These are phyloP conservation scores for Pyrocephalus nanus DNA, from an alignment of 2,797 vertebrate species.

Conservation along the genomic window DNA sequence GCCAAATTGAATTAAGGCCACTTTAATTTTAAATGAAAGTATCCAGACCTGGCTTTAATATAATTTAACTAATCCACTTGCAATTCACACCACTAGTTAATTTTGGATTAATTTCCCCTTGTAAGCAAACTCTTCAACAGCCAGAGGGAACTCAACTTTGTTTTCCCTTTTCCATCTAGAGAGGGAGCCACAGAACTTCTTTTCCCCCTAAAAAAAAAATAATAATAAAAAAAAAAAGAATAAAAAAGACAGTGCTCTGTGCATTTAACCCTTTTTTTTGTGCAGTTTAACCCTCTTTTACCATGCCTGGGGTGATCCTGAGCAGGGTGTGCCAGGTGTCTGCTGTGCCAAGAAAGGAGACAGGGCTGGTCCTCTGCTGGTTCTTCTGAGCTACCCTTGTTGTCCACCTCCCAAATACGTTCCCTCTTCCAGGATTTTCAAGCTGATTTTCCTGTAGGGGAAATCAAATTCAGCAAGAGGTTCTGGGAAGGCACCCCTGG, in stretches of 20 bases:
- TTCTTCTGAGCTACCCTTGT: neutral
- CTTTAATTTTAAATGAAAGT: slow-evolving; percentile 62
- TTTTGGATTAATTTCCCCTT: slow-evolving; percentile 48
- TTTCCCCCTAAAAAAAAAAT: neutral
- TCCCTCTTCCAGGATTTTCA: neutral
- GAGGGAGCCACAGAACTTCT: neutral
- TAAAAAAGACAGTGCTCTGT: neutral
- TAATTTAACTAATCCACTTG: slow-evolving; percentile 63
- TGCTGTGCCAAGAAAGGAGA: neutral
- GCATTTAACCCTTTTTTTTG: neutral
- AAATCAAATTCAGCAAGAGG: neutral
- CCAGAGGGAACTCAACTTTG: neutral
- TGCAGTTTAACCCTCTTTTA: neutral
- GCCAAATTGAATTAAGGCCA: slow-evolving; percentile 65
- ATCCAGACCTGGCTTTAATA: slow-evolving; percentile 48
- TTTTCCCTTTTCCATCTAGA: slow-evolving; percentile 19
- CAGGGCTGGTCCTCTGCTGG: neutral
- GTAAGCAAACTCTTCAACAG: neutral
- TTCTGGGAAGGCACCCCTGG: neutral
- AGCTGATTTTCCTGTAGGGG: neutral
- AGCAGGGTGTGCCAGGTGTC: neutral
- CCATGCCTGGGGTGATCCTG: neutral
- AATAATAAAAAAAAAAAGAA: neutral
- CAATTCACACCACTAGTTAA: slow-evolving; percentile 63
- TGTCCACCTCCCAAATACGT: neutral